phyloP scores from a whole-genome alignment of 1,140 invertebrate genomes.

The Heliothis subflexa region DNA sequence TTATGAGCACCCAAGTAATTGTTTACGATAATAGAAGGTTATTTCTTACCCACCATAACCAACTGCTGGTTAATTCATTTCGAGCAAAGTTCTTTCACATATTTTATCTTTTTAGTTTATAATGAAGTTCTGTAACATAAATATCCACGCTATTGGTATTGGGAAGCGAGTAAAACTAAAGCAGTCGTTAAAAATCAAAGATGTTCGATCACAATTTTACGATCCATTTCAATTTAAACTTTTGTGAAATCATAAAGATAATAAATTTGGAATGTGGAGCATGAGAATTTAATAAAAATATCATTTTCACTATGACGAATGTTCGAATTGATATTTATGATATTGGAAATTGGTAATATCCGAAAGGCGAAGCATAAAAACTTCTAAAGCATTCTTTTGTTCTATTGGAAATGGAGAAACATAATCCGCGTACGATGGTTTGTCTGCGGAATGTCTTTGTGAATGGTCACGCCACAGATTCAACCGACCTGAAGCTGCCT shows the following conservation, averaged over 20 bases:
- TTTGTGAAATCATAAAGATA: neutral
- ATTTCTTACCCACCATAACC: slow-evolving; percentile 12
- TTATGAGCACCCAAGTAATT: slow-evolving; percentile 57
- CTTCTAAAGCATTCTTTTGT: slow-evolving; percentile 47
- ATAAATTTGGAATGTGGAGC: neutral
- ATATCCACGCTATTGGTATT: neutral
- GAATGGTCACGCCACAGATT: slow-evolving; percentile 28
- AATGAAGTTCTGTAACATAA: neutral
- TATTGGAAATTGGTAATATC: slow-evolving; percentile 32
- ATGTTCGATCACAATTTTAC: neutral
- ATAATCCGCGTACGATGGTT: slow-evolving; percentile 44
- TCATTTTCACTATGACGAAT: slow-evolving; percentile 3
- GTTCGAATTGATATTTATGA: neutral
- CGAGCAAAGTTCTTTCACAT: neutral
- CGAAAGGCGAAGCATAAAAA: slow-evolving; percentile 22
- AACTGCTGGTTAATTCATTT: slow-evolving; percentile 39
- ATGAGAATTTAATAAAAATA: slow-evolving; percentile 26
- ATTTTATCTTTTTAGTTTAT: neutral
- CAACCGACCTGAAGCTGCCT: slow-evolving; percentile 1
- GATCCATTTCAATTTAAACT: neutral
- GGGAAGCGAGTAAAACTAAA: neutral
- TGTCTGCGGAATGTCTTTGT: slow-evolving; percentile 48
- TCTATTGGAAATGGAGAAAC: slow-evolving; percentile 51
- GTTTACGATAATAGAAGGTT: slow-evolving; percentile 51
- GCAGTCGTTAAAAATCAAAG: neutral